phyloP scores from a whole-genome alignment of 2,888 invertebrate species.

The Ichneumoninae sp. region DNA sequence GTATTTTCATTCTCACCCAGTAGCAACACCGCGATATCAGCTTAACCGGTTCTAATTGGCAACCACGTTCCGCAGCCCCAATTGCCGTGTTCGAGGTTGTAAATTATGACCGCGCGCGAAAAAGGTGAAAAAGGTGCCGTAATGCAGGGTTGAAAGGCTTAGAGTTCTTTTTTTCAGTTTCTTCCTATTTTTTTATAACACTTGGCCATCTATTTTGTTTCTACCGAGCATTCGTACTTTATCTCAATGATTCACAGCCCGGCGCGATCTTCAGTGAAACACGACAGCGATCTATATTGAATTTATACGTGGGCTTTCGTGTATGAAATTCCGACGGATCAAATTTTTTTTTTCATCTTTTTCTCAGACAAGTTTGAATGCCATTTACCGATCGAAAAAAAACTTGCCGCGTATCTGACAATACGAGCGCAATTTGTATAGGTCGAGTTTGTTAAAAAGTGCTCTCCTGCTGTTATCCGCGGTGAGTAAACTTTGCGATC shows the following conservation, averaged over 20 bases:
- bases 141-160: slow-evolving; percentile 41
- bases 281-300: not conserved
- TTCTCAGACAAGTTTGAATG: not conserved
- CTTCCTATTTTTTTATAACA: slow-evolving; percentile 7
- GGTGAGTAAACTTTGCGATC: slow-evolving; percentile 10
- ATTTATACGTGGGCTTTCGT: not conserved
- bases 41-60: slow-evolving; percentile 60
- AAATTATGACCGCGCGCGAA: slow-evolving; percentile 44
- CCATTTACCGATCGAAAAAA: not conserved
- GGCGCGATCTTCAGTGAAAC: not conserved
- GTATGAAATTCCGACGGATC: not conserved
- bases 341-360: not conserved
- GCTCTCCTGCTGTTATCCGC: slow-evolving; percentile 26
- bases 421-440: not conserved
- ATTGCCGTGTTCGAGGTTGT: slow-evolving; percentile 48
- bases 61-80: slow-evolving; percentile 36
- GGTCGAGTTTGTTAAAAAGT: not conserved
- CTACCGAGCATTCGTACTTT: not conserved
- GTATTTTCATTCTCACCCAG: slow-evolving; percentile 29
- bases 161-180: slow-evolving; percentile 12
- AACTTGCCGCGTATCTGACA: not conserved
- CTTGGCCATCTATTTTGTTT: not conserved
- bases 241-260: not conserved
- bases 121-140: slow-evolving; percentile 44
- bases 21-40: slow-evolving; percentile 48